A percentile compares a stretch with the other conserved stretches of the same genome.
Conservation (phyloP, 2,888 invertebrate species). For the Nymphalis polychloros region DNA sequence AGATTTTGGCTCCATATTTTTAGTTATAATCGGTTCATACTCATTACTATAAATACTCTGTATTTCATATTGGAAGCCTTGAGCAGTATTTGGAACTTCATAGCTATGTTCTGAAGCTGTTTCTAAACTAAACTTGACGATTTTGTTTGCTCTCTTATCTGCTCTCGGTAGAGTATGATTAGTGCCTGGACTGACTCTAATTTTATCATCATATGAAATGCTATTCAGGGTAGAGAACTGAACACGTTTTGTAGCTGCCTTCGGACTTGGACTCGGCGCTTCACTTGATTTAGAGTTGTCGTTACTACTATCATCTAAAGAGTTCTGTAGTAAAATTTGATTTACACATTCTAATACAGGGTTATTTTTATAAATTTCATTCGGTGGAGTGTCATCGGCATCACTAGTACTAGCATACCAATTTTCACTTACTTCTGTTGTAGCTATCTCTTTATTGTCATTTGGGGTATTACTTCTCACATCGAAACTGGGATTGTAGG, state of each 20-base stretch:
- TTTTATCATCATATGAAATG: conserved; percentile 79
- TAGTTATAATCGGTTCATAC: conserved; percentile 86
- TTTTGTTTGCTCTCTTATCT: conserved; percentile 77
- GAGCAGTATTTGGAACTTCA: conserved; percentile 82
- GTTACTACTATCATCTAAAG: conserved; percentile 81
- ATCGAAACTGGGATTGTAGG: conserved; percentile 60
- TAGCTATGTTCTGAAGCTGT: conserved; percentile 82
- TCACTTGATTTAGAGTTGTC: conserved; percentile 76
- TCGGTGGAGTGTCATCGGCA: conserved; percentile 86
- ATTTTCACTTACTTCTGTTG: conserved; percentile 83
- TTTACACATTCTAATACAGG: conserved; percentile 93
- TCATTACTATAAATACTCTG: conserved; percentile 89
- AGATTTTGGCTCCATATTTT: conserved; percentile 63
- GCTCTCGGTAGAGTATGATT: conserved; percentile 67
- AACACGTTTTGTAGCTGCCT: conserved; percentile 79
- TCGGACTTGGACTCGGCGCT: conserved; percentile 76
- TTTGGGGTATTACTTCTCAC: conserved; percentile 67
- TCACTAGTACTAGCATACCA: conserved; percentile 92
- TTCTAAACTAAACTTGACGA: conserved; percentile 77
- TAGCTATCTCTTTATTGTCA: conserved; percentile 52
- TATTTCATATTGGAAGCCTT: conserved; percentile 78
- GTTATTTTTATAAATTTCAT: conserved; percentile 88
- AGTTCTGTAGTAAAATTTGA: conserved; percentile 90
- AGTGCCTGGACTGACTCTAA: conserved; percentile 55
- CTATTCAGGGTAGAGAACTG: conserved; percentile 85